A percentile compares a stretch with the other conserved stretches of the same genome.
These are phyloP conservation scores for Euwallacea fornicatus DNA, from an alignment of 1,140 invertebrate genomes.

Conservation along the genomic window DNA sequence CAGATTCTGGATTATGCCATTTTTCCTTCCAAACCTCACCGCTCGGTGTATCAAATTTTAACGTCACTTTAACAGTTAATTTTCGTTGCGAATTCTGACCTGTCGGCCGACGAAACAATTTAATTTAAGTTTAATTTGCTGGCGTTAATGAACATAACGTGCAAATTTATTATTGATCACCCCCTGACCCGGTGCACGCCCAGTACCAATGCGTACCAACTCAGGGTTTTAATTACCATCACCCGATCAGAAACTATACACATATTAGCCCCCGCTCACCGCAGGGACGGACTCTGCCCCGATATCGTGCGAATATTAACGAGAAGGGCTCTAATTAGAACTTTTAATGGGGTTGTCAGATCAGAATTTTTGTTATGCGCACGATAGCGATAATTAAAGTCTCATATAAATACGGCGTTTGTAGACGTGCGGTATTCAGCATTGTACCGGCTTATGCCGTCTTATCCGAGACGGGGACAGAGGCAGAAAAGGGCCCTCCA, in stretches of 20 bases:
- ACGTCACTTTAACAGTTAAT: not conserved
- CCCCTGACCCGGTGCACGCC: conserved; percentile 2
- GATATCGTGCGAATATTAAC: conserved; percentile 25
- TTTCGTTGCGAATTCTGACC: conserved; percentile 19
- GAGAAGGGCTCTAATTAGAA: not conserved
- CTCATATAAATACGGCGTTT: not conserved
- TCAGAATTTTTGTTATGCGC: not conserved
- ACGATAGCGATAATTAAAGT: conserved; percentile 11
- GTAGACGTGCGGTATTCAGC: too few species aligned
- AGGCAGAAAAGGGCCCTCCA: conserved; percentile 6
- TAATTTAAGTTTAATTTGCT: conserved; percentile 34
- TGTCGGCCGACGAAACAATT: conserved; percentile 29
- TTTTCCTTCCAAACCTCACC: too few species aligned
- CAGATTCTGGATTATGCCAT: too few species aligned
- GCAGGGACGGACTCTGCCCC: not conserved
- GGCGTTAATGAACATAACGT: conserved; percentile 35
- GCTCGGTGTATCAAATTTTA: too few species aligned
- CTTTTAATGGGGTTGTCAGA: conserved; percentile 1
- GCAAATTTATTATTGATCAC: conserved; percentile 35
- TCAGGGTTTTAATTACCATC: conserved; percentile 29
- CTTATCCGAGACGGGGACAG: conserved; percentile 16
- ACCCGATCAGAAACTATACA: conserved; percentile 26
- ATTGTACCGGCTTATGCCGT: not conserved
- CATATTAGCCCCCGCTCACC: conserved; percentile 7
- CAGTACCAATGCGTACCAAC: conserved; percentile 37